Percentiles rank a stretch among this genome's conserved stretches.
phyloP scores from a whole-genome alignment of 2,888 invertebrate genomes.

The Calliopum simillimum region DNA sequence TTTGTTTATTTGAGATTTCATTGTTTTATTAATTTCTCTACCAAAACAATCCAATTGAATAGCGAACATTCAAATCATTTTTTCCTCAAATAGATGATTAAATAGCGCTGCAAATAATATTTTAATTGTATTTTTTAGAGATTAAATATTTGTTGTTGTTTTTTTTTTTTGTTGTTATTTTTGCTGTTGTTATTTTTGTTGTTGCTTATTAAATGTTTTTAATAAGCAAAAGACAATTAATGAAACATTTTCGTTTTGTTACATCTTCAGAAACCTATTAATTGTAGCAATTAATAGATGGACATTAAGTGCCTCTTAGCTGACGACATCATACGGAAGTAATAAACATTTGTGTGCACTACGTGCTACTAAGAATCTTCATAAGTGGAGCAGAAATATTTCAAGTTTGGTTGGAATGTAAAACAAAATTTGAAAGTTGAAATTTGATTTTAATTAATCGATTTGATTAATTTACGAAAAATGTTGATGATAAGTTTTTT shows the following conservation, averaged over 20 bases:
- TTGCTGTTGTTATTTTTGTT: neutral
- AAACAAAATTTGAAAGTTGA: no score
- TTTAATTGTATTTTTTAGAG: conserved; percentile 6
- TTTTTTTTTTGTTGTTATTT: neutral
- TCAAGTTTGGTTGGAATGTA: no score
- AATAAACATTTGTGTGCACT: no score
- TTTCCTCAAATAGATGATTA: neutral
- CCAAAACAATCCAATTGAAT: neutral
- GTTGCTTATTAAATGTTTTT: neutral
- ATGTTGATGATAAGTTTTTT: no score
- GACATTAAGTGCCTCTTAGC: no score
- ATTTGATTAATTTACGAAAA: no score
- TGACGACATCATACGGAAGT: no score
- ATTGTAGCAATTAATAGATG: no score
- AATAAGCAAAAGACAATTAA: conserved; percentile 12
- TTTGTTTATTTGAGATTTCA: neutral
- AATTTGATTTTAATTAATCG: no score
- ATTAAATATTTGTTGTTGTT: conserved; percentile 10
- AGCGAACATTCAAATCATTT: neutral
- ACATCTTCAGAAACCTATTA: no score
- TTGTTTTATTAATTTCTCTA: neutral
- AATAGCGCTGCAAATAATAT: neutral
- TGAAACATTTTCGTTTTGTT: neutral
- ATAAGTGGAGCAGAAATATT: no score
- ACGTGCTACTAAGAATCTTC: no score